Base-by-base conservation (phyloP, 1,140 invertebrate species). In the Drosophila malerkotliana region DNA sequence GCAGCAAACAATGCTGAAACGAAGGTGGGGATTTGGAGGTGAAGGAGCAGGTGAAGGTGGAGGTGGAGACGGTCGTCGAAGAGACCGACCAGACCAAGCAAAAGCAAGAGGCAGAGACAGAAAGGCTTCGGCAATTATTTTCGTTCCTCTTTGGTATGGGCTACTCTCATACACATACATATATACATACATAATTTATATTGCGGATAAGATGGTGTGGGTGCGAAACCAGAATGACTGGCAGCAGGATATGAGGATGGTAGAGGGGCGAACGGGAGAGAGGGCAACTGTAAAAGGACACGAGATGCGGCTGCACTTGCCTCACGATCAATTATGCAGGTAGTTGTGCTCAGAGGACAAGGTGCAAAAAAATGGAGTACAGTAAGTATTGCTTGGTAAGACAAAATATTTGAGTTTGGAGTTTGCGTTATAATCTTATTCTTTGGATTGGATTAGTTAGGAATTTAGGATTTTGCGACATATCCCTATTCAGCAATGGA, bases 271-370 rank as follows among this genome's bases (percentile, higher is more conserved):
- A 10, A 18, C 44, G 5, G 15, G 32, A 41, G 21, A 54, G 24
- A 57, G 34, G 48, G 30, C 21, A 49, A 56, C 8, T 56, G 59
- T 32, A 48, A 58, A 74, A 74, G 72, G 72, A 74, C 56, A 66
- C 34, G 39, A 72, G 72, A 74, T 66, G 56, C 21, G 39, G n/a
- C 30, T 37, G 45, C 47, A 62, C 69, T 60, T 48, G 73, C 37
- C 30, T 48, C 48, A 49, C 54, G 72, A 77, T 77, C 75, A 71
- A 71, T 56, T 76, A 63, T 77, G 47, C 55, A 69, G 60, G 58
- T 53, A 58, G 18, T 34, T n/a, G 30, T 44, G 37, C 24, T 4
- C 26, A 39, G 37, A 24, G 39, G 66, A 51, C 9, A 39, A 49
- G 21, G 18, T 34, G 32, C 12, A 37, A 61, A 72, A 47, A 24